Evolutionary conservation across 1,140 invertebrate species (phyloP).

Genomic region (Drosophila arizonae): DNA sequence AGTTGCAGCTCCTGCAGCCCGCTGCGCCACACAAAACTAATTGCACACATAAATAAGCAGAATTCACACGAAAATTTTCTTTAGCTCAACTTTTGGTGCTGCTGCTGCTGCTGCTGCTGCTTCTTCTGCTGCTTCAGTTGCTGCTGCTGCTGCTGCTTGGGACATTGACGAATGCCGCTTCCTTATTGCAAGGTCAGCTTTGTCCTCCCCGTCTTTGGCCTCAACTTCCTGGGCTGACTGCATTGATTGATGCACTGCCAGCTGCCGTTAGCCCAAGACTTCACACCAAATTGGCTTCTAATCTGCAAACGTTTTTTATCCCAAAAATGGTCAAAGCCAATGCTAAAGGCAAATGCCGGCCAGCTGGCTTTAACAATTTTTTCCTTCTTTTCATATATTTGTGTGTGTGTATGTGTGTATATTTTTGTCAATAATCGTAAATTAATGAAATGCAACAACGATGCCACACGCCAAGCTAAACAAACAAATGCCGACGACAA

Average conservation of each 20-base stretch:
- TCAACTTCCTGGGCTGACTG: slow-evolving; percentile 4
- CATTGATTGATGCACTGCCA: slow-evolving; percentile 78
- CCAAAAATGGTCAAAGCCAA: slow-evolving; percentile 63
- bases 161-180: slow-evolving; percentile 76
- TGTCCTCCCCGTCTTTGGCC: slow-evolving; percentile 13
- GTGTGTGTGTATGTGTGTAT: too few species aligned
- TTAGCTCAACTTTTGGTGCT: slow-evolving; percentile 12
- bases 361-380: slow-evolving; percentile 36
- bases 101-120: slow-evolving; percentile 5
- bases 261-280: slow-evolving; percentile 69
- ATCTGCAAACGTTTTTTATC: slow-evolving; percentile 47
- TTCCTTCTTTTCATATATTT: neutral
- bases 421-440: slow-evolving; percentile 71
- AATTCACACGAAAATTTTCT: slow-evolving; percentile 52
- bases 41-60: slow-evolving; percentile 57
- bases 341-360: neutral
- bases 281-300: slow-evolving; percentile 74
- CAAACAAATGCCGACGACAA: slow-evolving; percentile 42
- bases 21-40: slow-evolving; percentile 34
- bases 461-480: slow-evolving; percentile 50
- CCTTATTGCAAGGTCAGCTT: slow-evolving; percentile 76
- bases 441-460: slow-evolving; percentile 74
- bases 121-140: slow-evolving; percentile 14
- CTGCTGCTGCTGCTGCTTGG: slow-evolving; percentile 15
- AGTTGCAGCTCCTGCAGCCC: slow-evolving; percentile 15